Base-by-base conservation (phyloP, 2,888 invertebrate species). In the Nesidiocoris tenuis region DNA sequence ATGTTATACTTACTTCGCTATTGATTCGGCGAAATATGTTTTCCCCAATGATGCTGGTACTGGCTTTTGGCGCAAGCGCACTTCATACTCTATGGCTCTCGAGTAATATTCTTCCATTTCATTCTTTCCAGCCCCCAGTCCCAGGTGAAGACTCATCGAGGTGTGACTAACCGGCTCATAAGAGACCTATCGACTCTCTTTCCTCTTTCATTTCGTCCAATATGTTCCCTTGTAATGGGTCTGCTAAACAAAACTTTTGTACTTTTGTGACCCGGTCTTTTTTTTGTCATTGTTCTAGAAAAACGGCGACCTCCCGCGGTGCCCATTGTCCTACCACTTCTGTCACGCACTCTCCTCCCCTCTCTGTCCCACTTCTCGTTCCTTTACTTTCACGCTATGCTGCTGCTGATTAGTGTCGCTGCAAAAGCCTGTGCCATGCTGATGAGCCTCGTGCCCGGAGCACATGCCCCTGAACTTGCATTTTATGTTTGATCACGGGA, bases 241-340 rank as follows among this genome's bases (percentile, higher is more conserved):
- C 70, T 57, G 59, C 23, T 70, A 70, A 70, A 70, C 70, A 70
- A 70, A 70, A 70, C 70, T 61, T 70, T 59, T 70, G 70, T 70
- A 70, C 70, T 70, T 70, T 70, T 70, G 70, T 70, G 61, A 21
- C 57, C 61, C 59, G 18, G 18, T 18, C 24, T 24, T 64, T 64
- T 64, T 64, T 18, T 64, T 65, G 19, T 18, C 22, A 70, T 70
- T 70, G 70, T 70, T 70, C 70, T 70, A 59, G 23, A 19, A 21
- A 59, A 23, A 17, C 57, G 59, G 59, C 16, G 70, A 22, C 59
- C 70, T 57, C 70, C 70, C 21, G 70, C 55, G n/a, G 70, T 18
- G 70, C 59, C 19, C 18, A 22, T 70, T 70, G 70, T 70, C 70
- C 23, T 24, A 18, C 65, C 21, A 67, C 39, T 39, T 39, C 39